Evolutionary conservation across 2,888 invertebrate species (phyloP), one percentile per base, ranked within the genome.

Genomic region (Microchrysa polita): DNA sequence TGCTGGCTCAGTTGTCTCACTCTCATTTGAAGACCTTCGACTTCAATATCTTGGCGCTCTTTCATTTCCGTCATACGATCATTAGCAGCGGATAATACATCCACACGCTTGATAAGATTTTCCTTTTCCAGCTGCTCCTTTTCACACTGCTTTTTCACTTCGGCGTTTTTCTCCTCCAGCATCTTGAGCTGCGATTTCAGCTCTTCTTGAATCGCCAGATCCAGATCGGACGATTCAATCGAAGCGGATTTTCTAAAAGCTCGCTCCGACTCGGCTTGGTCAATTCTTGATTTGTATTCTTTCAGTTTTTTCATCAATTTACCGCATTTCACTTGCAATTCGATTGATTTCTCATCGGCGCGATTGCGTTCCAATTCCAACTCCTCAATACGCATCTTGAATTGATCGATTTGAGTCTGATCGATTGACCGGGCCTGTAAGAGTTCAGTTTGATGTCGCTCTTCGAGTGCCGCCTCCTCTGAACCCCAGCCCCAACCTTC

Each of bases 281-380:
- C 91, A 80, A 91, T 89, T 75, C 88, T 89, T 1, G 85, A 84
- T 83, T 95, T 96, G 72, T 94, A 88, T 81, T 94, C 92, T 82
- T 95, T 96, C 57, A 96, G 84, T 83, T 95, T 96, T 79, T 92
- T 92, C 78, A 96, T 86, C 77, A 94, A 88, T 85, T 94, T 95
- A 1, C 90, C 89, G 40, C 91, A 89, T 81, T 94, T 94, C 0
- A 90, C 83, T 82, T 93, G 91, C 75, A 88, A 85, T 34, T 88
- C 85, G 76, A 89, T 88, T 9, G 92, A 86, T 78, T 93, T 92
- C 72, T 88, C 87, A 74, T 87, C 85, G 20, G 91, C 82, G 59
- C 85, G 84, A 18, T 88, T 86, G 75, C 89, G 88, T 76, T 91
- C 88, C 1, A 85, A 81, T 78, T 89, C 87, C 5, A 92, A 83